Evolutionary conservation across 2,888 invertebrate genomes (phyloP).

Genomic region (Drosophila sordidula): DNA sequence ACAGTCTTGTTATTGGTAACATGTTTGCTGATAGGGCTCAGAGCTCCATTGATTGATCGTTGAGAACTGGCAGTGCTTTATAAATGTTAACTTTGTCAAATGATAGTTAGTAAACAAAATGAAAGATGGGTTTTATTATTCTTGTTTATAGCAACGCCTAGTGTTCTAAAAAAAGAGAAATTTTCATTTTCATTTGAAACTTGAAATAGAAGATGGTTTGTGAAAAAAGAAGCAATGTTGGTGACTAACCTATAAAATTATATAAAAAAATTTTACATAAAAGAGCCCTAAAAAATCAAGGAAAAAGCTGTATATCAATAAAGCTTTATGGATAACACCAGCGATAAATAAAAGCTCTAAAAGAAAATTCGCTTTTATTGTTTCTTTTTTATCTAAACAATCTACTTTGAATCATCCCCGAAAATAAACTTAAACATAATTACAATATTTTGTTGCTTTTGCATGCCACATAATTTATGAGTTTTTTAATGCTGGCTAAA

Average conservation of each 20-base stretch:
- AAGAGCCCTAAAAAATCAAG: neutral
- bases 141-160: neutral
- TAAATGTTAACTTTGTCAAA: conserved; percentile 50
- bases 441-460: conserved; percentile 8
- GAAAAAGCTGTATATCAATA: neutral
- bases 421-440: conserved; percentile 13
- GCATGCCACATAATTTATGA: conserved; percentile 53
- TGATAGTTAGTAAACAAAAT: conserved; percentile 17
- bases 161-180: too few species aligned
- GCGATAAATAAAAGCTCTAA: neutral
- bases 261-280: neutral
- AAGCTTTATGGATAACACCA: neutral
- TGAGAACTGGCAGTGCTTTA: conserved; percentile 28
- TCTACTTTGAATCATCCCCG: conserved; percentile 13
- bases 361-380: neutral
- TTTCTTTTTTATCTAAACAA: conserved; percentile 1
- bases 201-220: neutral
- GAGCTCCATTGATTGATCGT: conserved; percentile 48
- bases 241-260: neutral
- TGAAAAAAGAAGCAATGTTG: neutral
- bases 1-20: conserved; percentile 45
- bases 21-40: conserved; percentile 28
- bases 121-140: conserved; percentile 11
- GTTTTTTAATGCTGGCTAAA: conserved; percentile 62
- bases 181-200: neutral